Conservation (phyloP, 2,797 vertebrate genomes). For the Lithobates pipiens region DNA sequence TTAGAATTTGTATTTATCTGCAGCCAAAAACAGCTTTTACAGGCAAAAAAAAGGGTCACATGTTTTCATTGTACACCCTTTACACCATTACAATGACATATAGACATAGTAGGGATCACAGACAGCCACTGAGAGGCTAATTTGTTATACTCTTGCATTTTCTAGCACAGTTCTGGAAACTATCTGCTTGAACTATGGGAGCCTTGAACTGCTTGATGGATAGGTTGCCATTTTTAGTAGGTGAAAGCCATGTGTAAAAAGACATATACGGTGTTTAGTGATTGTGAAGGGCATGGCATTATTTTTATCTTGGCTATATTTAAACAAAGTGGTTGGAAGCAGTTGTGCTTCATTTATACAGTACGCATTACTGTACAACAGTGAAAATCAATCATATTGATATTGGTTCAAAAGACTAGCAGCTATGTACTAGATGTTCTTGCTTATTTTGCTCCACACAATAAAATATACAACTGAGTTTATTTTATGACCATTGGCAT, state of each 20-base stretch:
- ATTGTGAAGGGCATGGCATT: slow-evolving; percentile 16
- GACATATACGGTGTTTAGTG: neutral
- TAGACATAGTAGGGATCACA: neutral
- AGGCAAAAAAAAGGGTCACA: neutral
- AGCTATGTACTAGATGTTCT: neutral
- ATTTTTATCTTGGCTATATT: slow-evolving; percentile 6
- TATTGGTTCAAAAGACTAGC: neutral
- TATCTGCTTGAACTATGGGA: slow-evolving; percentile 6
- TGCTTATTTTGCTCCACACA: no score
- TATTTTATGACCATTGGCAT: no score
- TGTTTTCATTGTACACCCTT: neutral
- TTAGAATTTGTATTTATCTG: neutral
- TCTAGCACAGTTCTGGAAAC: neutral
- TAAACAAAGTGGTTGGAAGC: slow-evolving; percentile 12
- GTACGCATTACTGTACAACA: slow-evolving; percentile 2
- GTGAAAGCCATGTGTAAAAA: neutral
- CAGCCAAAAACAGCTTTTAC: neutral
- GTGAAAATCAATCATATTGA: neutral
- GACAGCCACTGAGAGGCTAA: neutral
- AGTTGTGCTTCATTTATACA: slow-evolving; percentile 14
- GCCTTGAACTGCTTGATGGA: neutral
- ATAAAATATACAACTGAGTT: no score
- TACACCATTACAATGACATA: slow-evolving; percentile 6
- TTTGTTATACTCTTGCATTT: slow-evolving; percentile 6
- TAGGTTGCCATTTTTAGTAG: slow-evolving; percentile 1